Conservation (phyloP, 2,888 invertebrate genomes). For the Caenorhabditis panamensis region DNA sequence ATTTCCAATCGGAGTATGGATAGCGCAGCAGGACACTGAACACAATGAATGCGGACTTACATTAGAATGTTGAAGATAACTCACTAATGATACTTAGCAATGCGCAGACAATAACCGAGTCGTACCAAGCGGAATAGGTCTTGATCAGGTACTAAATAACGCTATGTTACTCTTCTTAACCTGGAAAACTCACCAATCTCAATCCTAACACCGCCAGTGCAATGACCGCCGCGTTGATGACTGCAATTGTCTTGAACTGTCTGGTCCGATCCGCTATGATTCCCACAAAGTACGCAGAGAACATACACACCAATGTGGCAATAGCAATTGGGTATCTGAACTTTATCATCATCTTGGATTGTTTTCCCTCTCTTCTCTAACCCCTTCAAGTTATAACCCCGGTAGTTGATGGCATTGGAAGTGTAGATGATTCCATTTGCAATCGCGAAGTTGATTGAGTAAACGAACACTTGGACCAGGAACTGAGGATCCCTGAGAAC, state of each 20-base stretch:
- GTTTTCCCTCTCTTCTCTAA: background rate
- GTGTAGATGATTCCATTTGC: constrained; percentile 49
- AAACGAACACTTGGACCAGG: constrained; percentile 41
- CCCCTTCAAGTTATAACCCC: constrained; percentile 50
- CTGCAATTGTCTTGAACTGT: constrained; percentile 40
- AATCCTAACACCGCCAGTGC: constrained; percentile 30
- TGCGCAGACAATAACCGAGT: constrained; percentile 44
- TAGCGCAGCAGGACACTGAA: constrained; percentile 48
- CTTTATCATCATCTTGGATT: background rate
- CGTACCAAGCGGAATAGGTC: constrained; percentile 42
- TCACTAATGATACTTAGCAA: constrained; percentile 44
- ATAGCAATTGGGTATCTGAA: constrained; percentile 49
- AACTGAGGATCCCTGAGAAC: constrained; percentile 53
- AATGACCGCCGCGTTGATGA: constrained; percentile 19
- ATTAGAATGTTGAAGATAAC: background rate
- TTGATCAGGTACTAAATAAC: constrained; percentile 45
- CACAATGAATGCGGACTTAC: background rate
- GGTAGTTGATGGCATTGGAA: constrained; percentile 45
- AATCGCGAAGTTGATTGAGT: constrained; percentile 44
- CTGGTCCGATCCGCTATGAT: constrained; percentile 46
- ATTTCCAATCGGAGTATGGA: constrained; percentile 59
- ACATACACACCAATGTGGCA: constrained; percentile 35
- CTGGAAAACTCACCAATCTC: constrained; percentile 16
- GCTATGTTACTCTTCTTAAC: background rate
- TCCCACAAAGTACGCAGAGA: constrained; percentile 43